Conservation (phyloP, 2,888 invertebrate species). For the Monochamus alternatus region DNA sequence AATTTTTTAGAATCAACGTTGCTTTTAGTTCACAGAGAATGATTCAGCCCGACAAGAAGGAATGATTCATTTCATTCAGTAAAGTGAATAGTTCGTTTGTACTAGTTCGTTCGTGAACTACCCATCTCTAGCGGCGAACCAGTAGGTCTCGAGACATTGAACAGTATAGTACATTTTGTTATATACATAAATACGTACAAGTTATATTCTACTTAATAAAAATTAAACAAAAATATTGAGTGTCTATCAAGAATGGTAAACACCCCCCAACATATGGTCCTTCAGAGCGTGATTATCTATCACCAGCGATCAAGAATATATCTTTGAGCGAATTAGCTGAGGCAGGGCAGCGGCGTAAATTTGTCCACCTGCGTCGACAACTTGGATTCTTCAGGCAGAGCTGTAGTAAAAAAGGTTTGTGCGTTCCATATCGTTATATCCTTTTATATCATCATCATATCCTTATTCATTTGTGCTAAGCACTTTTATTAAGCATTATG, state of each 20-base stretch:
- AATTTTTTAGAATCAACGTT: no score
- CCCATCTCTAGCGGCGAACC: no score
- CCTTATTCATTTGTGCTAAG: background rate
- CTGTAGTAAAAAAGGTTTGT: background rate
- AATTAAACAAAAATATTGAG: no score
- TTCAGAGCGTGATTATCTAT: background rate
- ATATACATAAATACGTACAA: no score
- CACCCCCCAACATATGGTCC: constrained; percentile 1
- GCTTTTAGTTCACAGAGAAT: no score
- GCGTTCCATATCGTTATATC: background rate
- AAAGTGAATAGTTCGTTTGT: no score
- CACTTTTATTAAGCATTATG: background rate
- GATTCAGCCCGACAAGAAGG: no score
- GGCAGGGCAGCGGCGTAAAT: background rate
- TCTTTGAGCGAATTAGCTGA: background rate
- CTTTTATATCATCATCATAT: background rate
- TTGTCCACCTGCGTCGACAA: background rate
- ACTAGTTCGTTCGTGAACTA: no score
- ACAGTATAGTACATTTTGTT: background rate
- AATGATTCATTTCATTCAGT: no score
- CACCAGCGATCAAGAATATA: background rate
- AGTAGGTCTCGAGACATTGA: no score
- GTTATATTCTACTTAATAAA: no score
- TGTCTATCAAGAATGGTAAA: no score
- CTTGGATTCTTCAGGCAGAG: background rate